Base-by-base conservation (phyloP, 2,888 invertebrate genomes). In the Antheraea assamensis region DNA sequence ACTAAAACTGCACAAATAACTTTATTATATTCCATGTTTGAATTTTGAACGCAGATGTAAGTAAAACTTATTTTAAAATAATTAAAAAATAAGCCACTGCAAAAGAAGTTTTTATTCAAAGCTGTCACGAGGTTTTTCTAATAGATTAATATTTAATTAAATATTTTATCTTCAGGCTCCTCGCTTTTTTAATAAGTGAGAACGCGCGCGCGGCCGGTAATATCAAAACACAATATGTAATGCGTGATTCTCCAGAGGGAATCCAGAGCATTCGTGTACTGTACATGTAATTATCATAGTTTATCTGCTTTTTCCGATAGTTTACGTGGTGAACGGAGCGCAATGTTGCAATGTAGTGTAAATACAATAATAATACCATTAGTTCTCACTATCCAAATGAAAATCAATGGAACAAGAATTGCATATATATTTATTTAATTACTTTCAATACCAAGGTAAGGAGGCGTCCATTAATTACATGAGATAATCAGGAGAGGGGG, bases 261-360 rank as follows among this genome's bases (percentile, higher is more conserved):
- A 86, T 85, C 87, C 81, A 83, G 86, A 85, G 84, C 87, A 83
- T 85, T 85, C 83, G 85, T 88, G 90, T 84, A 88, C 88, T 84
- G 88, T 89, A 87, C 88, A 89, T 90, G 81, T 89, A 91, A 92
- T 94, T 93, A 93, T 91, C 90, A 92, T 92, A 92, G 83, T 92
- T 91, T 92, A 92, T 93, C 92, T 91, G 90, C 89, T 92, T 93
- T 93, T 93, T 90, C 92, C 91, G 92, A 93, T 92, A 88, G 88
- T 87, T 79, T 91, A 91, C 90, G 85, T 90, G 90, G 87, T 91
- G 91, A 93, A 91, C 85, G 90, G 88, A 92, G 91, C 93, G 91
- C 85, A 85, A 90, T 90, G 90, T 88, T 90, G 91, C 88, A 88
- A 85, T 89, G 90, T 88, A 85, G 83, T 87, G 84, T 85, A 35